Evolutionary conservation across 2,888 invertebrate genomes (phyloP).

Genomic region (Agrypnus murinus): DNA sequence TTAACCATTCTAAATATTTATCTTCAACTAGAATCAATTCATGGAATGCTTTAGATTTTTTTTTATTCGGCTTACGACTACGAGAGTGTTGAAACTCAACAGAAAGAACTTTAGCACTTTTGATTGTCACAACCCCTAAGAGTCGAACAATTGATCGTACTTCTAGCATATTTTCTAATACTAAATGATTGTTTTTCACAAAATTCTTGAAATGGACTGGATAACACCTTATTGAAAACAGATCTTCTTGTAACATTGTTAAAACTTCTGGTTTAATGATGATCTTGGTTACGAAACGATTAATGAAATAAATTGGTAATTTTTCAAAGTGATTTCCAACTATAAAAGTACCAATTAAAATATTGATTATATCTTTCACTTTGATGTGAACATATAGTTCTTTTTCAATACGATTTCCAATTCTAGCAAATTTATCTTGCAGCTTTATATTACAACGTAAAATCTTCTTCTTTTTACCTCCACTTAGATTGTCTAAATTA

Average conservation of each 20-base stretch:
- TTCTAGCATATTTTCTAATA: too few relatives aligned
- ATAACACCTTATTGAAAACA: neutral
- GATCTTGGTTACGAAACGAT: neutral
- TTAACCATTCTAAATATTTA: neutral
- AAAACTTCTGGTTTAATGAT: neutral
- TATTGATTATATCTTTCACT: neutral
- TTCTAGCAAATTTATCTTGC: neutral
- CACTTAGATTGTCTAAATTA: conserved; percentile 3
- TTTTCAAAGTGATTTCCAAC: conserved; percentile 14
- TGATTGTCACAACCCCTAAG: too few relatives aligned
- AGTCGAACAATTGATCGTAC: too few relatives aligned
- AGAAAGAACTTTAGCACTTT: too few relatives aligned
- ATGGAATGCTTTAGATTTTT: conserved; percentile 8
- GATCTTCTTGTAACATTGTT: neutral
- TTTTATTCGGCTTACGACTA: too few relatives aligned
- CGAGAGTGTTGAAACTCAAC: too few relatives aligned
- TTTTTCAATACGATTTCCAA: neutral
- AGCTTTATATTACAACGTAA: neutral
- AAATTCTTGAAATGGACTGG: neutral
- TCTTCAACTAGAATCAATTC: neutral
- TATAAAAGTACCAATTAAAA: conserved; percentile 9
- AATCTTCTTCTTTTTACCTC: neutral
- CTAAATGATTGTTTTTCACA: too few relatives aligned
- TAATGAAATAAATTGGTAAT: neutral
- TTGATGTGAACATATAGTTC: neutral